Evolutionary conservation across 2,113 vertebrate species (phyloP).

Genomic region (Columba janthina): DNA sequence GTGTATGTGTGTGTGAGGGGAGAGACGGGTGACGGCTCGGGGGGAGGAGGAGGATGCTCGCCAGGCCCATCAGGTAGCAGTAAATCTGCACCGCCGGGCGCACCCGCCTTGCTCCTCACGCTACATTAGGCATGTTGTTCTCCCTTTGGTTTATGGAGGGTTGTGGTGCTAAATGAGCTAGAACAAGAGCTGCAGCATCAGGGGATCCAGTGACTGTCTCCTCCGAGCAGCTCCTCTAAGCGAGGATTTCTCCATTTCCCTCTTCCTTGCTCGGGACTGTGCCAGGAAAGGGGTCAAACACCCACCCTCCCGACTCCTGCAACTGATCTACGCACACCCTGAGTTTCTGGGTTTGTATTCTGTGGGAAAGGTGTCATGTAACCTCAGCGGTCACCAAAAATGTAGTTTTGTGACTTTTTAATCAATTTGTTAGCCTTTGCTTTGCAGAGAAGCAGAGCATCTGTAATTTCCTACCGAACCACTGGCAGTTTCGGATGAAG

Average conservation of each 20-base stretch:
- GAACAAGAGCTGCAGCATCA: constrained; percentile 50
- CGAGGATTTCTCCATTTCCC: background rate
- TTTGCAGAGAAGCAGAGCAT: background rate
- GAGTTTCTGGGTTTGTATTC: background rate
- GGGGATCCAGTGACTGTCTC: constrained; percentile 46
- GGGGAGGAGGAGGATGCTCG: background rate
- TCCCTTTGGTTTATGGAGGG: constrained; percentile 64
- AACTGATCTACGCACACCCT: background rate
- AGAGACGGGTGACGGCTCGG: background rate
- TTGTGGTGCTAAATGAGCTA: constrained; percentile 65
- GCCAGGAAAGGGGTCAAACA: background rate
- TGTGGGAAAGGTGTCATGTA: background rate
- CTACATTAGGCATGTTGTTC: constrained; percentile 67
- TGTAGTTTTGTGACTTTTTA: background rate
- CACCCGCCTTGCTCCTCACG: constrained; percentile 47
- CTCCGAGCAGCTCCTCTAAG: constrained; percentile 8
- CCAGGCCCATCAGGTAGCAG: constrained; percentile 48
- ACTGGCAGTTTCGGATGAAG: background rate
- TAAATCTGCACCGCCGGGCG: constrained; percentile 47
- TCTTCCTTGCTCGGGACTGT: background rate
- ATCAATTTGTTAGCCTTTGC: background rate
- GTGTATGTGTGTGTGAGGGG: background rate
- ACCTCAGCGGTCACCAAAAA: background rate
- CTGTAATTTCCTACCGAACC: background rate
- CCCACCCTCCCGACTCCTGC: background rate